Conservation (phyloP, 2,113 vertebrate genomes). For the Carassius carassius region DNA sequence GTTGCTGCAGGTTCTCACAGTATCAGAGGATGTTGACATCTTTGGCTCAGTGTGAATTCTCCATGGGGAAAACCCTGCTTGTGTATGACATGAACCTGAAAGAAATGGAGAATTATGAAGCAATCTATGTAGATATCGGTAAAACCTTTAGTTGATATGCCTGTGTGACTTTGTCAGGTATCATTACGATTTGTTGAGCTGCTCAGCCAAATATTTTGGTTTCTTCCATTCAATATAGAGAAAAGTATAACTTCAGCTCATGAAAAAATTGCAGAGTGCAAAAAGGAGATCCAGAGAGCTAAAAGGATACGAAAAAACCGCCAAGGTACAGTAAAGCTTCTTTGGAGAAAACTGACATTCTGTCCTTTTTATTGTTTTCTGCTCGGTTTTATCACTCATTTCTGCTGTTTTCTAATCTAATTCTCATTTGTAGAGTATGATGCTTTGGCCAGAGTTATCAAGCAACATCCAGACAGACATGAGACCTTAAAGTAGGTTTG, state of each 20-base stretch:
- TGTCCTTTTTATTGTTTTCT: not conserved
- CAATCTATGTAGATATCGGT: constrained; percentile 95
- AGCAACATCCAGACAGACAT: constrained; percentile 95
- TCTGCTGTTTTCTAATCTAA: not conserved
- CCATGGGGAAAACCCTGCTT: constrained; percentile 96
- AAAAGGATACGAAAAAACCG: constrained; percentile 98
- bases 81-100: constrained; percentile 98
- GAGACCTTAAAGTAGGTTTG: constrained; percentile 92
- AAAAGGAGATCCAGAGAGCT: constrained; percentile 96
- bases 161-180: not conserved
- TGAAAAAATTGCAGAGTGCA: constrained; percentile 96
- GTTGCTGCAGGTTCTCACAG: constrained; percentile 83
- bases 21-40: constrained; percentile 95
- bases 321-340: constrained; percentile 77
- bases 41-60: constrained; percentile 95
- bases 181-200: not conserved
- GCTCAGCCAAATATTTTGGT: not conserved
- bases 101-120: constrained; percentile 99
- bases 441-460: constrained; percentile 95
- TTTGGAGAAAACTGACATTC: not conserved
- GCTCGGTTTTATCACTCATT: not conserved
- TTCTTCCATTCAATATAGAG: constrained; percentile 71
- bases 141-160: constrained; percentile 28
- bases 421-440: constrained; percentile 85
- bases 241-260: constrained; percentile 92